Evolutionary conservation across 2,797 vertebrate genomes (phyloP), one percentile per base, ranked within the genome.

Genomic region (Sternarchorhynchus goeldii): DNA sequence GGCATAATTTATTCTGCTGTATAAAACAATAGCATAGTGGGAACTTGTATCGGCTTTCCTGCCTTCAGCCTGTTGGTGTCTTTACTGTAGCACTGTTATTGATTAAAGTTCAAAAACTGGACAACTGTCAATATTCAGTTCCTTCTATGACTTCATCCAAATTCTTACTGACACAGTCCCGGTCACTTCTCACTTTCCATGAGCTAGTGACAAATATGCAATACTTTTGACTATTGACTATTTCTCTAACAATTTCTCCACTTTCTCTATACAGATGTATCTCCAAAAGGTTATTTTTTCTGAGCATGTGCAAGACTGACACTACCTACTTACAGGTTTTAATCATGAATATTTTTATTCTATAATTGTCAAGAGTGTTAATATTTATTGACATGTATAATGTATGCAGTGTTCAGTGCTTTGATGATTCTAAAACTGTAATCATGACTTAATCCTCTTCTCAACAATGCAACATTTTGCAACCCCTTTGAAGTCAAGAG

Each of bases 1-100:
- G 87, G 92, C 93, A 96, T 97, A 96, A 98, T 97, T 98, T 97
- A 97, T 97, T 97, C 94, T 95, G 94, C 93, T 97, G 92, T 96
- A 94, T 95, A 92, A 95, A 94, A 93, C 96, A 93, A 94, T 96
- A 92, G 94, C 94, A 78, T 96, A 96, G 96, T 89, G 93, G 89
- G 92, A 95, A 92, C 91, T 94, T 95, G 93, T 95, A 94, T 92
- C 85, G 93, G 93, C 94, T 96, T 96, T 94, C 94, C 92, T 95
- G 93, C 93, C 92, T 91, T 94, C 92, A 91, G 94, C 94, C 93
- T 95, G 91, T 96, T 93, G 93, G 91, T 94, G 92, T 96, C 93
- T 95, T 88, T 91, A 94, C 92, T 96, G 94, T 96, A 96, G 95
- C 94, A 95, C 94, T 94, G 94, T 96, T 94, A 93, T 87, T 94